Conservation (phyloP, 2,888 invertebrate genomes). For the Malthinus flaveolus region DNA sequence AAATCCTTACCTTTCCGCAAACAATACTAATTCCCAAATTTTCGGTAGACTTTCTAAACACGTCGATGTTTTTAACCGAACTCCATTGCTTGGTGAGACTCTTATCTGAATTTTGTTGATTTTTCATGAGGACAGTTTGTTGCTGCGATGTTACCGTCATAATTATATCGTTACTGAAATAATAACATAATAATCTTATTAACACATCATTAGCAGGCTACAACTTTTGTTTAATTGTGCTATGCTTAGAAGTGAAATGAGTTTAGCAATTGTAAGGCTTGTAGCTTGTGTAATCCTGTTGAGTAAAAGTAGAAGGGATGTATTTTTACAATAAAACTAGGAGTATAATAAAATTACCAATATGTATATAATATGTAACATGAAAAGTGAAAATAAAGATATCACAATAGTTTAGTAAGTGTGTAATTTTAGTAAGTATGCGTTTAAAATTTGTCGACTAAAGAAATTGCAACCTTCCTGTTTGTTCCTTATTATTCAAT, state of each 20-base stretch:
- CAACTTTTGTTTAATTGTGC: neutral
- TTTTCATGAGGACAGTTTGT: neutral
- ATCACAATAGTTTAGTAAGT: too few species aligned
- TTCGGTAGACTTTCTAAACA: constrained; percentile 72
- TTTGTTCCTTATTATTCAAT: constrained; percentile 1
- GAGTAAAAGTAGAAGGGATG: neutral
- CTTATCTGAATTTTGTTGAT: constrained; percentile 45
- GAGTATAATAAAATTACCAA: neutral
- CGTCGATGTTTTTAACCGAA: constrained; percentile 73
- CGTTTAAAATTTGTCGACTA: neutral
- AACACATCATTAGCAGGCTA: neutral
- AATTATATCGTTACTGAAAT: constrained; percentile 4
- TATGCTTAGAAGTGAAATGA: neutral
- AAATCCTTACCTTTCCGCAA: constrained; percentile 80
- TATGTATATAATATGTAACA: neutral
- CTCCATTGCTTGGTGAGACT: constrained; percentile 80
- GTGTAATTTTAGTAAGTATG: constrained; percentile 1
- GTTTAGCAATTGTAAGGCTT: constrained; percentile 3
- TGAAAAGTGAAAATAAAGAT: too few species aligned
- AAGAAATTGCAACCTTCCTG: constrained; percentile 4
- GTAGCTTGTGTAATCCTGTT: constrained; percentile 4
- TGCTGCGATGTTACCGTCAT: constrained; percentile 17
- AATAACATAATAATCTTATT: neutral
- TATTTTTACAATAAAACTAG: neutral
- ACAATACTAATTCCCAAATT: constrained; percentile 97